A percentile compares a stretch with the other conserved stretches of the same genome.
Conservation (phyloP, 2,888 invertebrate species). For the Galerucella nymphaeae region DNA sequence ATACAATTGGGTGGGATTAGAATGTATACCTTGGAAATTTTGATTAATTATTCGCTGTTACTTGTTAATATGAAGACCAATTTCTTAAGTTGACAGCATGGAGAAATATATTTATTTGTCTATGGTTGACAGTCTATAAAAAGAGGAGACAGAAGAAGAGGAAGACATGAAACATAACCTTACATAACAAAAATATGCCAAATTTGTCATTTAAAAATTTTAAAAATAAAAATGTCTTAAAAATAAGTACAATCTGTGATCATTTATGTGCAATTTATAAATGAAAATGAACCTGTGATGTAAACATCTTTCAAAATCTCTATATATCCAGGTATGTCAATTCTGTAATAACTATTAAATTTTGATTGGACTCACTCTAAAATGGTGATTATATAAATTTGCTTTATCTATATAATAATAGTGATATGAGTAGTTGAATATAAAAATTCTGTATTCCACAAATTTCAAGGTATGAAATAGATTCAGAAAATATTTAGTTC, state of each 20-base stretch:
- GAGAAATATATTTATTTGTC: too few relatives aligned
- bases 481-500: too few relatives aligned
- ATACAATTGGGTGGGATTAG: too few relatives aligned
- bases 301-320: slow-evolving; percentile 4
- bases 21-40: too few relatives aligned
- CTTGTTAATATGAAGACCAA: background rate
- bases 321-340: slow-evolving; percentile 17
- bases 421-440: too few relatives aligned
- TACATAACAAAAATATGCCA: slow-evolving; percentile 1
- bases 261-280: slow-evolving; percentile 15
- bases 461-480: too few relatives aligned
- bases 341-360: background rate
- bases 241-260: slow-evolving; percentile 21
- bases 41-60: background rate
- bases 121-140: too few relatives aligned
- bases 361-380: background rate
- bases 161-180: background rate
- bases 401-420: background rate
- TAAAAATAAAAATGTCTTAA: slow-evolving; percentile 19
- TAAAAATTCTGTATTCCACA: too few relatives aligned
- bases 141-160: background rate
- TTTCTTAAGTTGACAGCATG: background rate
- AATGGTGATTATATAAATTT: background rate
- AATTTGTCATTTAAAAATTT: slow-evolving; percentile 15
- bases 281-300: slow-evolving; percentile 8